Evolutionary conservation across 2,113 vertebrate genomes (phyloP).

Genomic region (Pavo muticus): DNA sequence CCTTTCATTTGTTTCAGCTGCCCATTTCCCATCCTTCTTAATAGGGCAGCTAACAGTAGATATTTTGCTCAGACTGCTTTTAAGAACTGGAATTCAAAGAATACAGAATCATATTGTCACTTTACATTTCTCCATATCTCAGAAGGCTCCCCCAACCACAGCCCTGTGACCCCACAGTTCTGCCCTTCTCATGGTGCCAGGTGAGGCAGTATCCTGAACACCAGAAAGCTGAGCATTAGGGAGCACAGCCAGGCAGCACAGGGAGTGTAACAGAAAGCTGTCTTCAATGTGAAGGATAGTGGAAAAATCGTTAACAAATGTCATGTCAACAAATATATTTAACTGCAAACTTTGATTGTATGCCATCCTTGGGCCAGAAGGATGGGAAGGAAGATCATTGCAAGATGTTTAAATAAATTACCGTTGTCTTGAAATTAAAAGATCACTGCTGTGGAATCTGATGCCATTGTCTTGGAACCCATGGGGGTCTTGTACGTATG

Average conservation of each 20-base stretch:
- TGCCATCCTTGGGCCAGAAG: not conserved
- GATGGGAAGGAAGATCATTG: not conserved
- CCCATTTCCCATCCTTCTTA: not conserved
- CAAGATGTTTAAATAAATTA: constrained; percentile 6
- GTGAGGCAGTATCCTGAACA: not conserved
- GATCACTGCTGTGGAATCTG: not conserved
- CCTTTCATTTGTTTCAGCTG: not conserved
- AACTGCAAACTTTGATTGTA: not conserved
- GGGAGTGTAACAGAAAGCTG: not conserved
- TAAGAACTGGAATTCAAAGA: constrained; percentile 1
- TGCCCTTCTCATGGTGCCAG: not conserved
- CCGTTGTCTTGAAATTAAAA: not conserved
- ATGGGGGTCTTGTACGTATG: not conserved
- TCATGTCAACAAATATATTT: not conserved
- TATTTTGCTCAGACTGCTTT: not conserved
- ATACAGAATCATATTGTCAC: not conserved
- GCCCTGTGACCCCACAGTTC: not conserved
- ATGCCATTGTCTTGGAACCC: not conserved
- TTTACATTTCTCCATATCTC: not conserved
- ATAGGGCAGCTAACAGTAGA: not conserved
- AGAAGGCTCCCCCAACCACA: not conserved
- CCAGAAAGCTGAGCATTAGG: not conserved
- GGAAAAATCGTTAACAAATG: not conserved
- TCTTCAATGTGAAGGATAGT: not conserved
- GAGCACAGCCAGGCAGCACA: not conserved